Evolutionary conservation across 2,888 invertebrate genomes (phyloP).

Genomic region (Eurois occulta): DNA sequence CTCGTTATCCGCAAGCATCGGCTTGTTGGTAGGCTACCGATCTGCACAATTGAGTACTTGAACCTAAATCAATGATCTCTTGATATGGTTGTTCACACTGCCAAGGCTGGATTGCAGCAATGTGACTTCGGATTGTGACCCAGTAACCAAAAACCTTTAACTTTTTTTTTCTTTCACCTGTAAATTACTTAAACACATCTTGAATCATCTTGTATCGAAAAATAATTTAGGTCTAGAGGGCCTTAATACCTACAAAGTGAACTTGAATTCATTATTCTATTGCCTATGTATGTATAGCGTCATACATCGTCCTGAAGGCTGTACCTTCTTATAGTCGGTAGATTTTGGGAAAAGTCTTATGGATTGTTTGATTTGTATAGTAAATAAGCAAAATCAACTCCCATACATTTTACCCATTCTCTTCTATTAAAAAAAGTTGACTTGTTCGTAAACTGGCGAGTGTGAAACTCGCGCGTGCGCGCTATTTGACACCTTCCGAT

Average conservation of each 20-base stretch:
- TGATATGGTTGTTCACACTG: neutral
- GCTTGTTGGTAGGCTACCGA: neutral
- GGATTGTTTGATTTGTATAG: neutral
- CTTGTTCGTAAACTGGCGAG: too few species aligned
- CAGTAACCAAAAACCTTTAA: neutral
- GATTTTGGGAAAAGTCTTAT: neutral
- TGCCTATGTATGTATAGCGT: too few species aligned
- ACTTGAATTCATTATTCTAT: neutral
- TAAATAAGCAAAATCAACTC: neutral
- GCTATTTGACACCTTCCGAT: too few species aligned
- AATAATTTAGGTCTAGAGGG: neutral
- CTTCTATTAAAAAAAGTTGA: neutral
- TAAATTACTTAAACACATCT: too few species aligned
- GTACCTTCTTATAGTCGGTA: neutral
- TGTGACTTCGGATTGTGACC: neutral
- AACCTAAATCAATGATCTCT: neutral
- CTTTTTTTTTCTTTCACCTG: too few species aligned
- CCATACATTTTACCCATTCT: neutral
- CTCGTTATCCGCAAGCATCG: neutral
- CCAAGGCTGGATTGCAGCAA: too few species aligned
- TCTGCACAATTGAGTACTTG: neutral
- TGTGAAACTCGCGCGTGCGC: too few species aligned
- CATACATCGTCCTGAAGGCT: neutral
- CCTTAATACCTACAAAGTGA: neutral
- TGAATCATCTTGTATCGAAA: too few species aligned